Conservation (phyloP, 2,888 invertebrate species). For the Diloba caeruleocephala region DNA sequence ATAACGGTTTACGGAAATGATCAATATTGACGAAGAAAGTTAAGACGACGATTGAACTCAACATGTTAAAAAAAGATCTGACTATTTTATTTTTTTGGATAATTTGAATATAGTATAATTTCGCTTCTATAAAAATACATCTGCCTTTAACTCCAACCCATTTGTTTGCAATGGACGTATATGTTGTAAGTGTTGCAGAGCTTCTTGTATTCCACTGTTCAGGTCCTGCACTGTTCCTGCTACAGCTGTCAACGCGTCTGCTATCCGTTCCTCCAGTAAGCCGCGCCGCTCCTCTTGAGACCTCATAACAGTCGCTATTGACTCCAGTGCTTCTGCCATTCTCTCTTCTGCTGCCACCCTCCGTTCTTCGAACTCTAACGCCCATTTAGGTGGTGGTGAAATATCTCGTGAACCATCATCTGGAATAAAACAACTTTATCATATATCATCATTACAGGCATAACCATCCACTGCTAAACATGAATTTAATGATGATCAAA, state of each 20-base stretch:
- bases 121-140: constrained; percentile 59
- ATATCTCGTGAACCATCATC: constrained; percentile 60
- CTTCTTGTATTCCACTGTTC: constrained; percentile 73
- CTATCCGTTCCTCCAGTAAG: constrained; percentile 70
- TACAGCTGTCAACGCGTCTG: constrained; percentile 71
- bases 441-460: too few species aligned
- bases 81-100: too few species aligned
- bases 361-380: constrained; percentile 76
- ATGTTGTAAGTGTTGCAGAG: constrained; percentile 71
- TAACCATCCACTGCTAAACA: too few species aligned
- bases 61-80: too few species aligned
- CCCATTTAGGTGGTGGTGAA: constrained; percentile 81
- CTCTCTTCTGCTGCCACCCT: constrained; percentile 78
- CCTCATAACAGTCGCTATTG: constrained; percentile 72
- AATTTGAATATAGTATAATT: not conserved
- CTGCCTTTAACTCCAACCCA: constrained; percentile 65
- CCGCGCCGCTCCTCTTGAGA: constrained; percentile 72
- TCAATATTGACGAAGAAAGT: too few species aligned
- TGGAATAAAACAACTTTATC: too few species aligned
- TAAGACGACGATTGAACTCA: too few species aligned
- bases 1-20: too few species aligned
- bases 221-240: constrained; percentile 77
- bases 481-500: too few species aligned
- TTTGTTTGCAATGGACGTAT: constrained; percentile 63
- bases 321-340: constrained; percentile 75